Evolutionary conservation across 1,140 invertebrate species (phyloP).

Genomic region (Neodiprion virginianus): DNA sequence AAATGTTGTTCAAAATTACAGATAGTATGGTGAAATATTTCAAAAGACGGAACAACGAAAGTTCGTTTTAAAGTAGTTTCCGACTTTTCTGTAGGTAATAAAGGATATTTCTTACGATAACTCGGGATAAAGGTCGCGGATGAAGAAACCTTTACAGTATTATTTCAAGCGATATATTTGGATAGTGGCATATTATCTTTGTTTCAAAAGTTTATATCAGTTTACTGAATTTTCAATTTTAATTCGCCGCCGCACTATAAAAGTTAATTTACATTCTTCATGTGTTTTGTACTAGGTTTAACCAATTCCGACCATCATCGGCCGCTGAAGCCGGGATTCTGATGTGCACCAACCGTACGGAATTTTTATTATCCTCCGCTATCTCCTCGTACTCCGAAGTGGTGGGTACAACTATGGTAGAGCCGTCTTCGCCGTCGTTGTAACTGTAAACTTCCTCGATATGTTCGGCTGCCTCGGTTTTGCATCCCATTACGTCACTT

Average conservation of each 20-base stretch:
- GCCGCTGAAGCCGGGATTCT: conserved; percentile 46
- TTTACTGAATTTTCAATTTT: not conserved
- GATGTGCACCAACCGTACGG: conserved; percentile 55
- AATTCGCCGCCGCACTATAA: not conserved
- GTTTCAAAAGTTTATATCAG: not conserved
- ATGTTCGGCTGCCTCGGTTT: conserved; percentile 42
- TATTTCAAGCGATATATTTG: no score
- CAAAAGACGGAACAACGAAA: no score
- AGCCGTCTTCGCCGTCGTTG: conserved; percentile 48
- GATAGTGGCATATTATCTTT: not conserved
- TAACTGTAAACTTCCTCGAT: conserved; percentile 53
- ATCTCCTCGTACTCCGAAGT: conserved; percentile 49
- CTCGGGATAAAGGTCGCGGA: no score
- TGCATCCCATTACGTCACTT: conserved; percentile 42
- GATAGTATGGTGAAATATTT: no score
- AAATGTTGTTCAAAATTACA: no score
- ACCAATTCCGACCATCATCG: conserved; percentile 51
- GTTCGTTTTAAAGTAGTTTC: no score
- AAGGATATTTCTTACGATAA: no score
- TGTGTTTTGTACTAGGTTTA: conserved; percentile 55
- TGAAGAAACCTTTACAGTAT: no score
- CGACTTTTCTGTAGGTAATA: no score
- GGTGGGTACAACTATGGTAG: conserved; percentile 52
- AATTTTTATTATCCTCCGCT: conserved; percentile 42
- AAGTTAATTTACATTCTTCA: conserved; percentile 25